Conservation (phyloP, 2,888 invertebrate genomes). For the Heliothis peltigera region DNA sequence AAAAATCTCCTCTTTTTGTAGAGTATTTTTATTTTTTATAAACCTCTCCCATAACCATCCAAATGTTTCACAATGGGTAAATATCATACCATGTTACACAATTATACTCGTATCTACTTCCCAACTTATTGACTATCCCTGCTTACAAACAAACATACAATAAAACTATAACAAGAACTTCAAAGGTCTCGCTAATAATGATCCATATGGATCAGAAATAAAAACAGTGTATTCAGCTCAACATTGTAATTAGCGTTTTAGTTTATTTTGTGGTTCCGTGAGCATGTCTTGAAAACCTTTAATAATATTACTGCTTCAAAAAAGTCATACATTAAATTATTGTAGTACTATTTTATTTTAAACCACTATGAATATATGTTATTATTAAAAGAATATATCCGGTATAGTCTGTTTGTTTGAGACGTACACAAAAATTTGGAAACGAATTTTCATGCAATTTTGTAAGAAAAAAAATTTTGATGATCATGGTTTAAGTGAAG, state of each 20-base stretch:
- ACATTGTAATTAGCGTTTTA: slow-evolving; percentile 42
- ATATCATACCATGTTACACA: background rate
- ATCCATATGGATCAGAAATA: slow-evolving; percentile 27
- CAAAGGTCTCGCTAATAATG: slow-evolving; percentile 18
- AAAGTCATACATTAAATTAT: no score
- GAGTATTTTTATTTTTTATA: no score
- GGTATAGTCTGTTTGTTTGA: no score
- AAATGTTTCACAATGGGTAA: background rate
- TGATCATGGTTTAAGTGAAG: no score
- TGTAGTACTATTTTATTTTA: no score
- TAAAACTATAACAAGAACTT: slow-evolving; percentile 18
- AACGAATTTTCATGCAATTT: no score
- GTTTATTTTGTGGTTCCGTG: slow-evolving; percentile 11
- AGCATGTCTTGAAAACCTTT: background rate
- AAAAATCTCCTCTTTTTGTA: no score
- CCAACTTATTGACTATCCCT: slow-evolving; percentile 18
- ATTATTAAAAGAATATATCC: no score
- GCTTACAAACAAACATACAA: background rate
- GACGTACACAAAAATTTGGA: no score
- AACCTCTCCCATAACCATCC: no score
- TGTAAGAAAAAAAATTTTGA: no score
- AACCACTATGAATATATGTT: no score
- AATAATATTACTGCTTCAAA: background rate
- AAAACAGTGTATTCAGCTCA: slow-evolving; percentile 9
- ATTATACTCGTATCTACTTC: slow-evolving; percentile 20